A percentile compares a stretch with the other conserved stretches of the same genome.
These are phyloP conservation scores for Furnarius figulus DNA, from an alignment of 2,113 vertebrate species.

Conservation along the genomic window DNA sequence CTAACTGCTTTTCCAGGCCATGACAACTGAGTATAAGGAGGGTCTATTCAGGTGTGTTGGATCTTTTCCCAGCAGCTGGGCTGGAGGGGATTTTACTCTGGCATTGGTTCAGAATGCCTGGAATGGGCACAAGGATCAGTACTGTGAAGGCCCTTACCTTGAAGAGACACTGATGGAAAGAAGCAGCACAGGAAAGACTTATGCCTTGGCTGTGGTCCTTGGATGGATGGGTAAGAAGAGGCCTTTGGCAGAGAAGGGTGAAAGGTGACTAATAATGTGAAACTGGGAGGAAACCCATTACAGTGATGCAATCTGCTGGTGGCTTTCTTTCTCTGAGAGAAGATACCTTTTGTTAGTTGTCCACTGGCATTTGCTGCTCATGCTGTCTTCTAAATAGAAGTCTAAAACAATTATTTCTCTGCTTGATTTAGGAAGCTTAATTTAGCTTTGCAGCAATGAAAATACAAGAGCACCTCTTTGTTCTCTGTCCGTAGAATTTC, in stretches of 20 bases:
- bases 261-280: conserved; percentile 56
- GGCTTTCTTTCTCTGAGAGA: conserved; percentile 59
- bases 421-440: not conserved
- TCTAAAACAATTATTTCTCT: conserved; percentile 19
- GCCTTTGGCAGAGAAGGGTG: conserved; percentile 36
- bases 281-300: conserved; percentile 47
- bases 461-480: not conserved
- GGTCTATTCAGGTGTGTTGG: not conserved
- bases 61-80: not conserved
- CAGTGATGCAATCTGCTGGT: conserved; percentile 42
- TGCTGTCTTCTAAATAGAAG: not conserved
- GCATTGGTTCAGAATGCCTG: not conserved
- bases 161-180: not conserved
- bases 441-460: not conserved
- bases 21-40: not conserved
- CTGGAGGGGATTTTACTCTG: not conserved
- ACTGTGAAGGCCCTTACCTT: not conserved
- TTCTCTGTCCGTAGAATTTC: not conserved
- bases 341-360: conserved; percentile 54
- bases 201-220: not conserved
- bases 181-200: not conserved
- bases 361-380: conserved; percentile 49
- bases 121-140: not conserved
- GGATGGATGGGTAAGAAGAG: not conserved
- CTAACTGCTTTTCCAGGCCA: not conserved